phyloP scores from a whole-genome alignment of 1,140 invertebrate species.

The Atopsyche davidsoni region DNA sequence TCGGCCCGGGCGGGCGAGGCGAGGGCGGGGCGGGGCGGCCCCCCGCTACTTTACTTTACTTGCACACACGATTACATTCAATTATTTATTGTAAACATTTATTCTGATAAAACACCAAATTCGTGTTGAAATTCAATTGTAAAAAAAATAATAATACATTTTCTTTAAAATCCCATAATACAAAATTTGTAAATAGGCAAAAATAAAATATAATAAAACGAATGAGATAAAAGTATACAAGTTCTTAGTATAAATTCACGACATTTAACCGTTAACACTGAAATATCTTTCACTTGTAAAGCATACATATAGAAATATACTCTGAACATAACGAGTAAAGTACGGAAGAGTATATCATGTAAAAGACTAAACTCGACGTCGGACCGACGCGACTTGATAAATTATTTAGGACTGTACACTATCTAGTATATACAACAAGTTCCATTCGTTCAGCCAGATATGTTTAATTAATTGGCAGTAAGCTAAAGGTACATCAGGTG shows the following conservation, averaged over 20 bases:
- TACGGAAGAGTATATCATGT: conserved; percentile 27
- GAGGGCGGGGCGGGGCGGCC: conserved; percentile 14
- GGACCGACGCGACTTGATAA: conserved; percentile 52
- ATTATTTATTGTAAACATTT: conserved; percentile 32
- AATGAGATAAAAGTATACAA: conserved; percentile 32
- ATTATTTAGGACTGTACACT: conserved; percentile 51
- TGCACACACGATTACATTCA: conserved; percentile 32
- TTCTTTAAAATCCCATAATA: conserved; percentile 29
- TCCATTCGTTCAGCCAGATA: conserved; percentile 31
- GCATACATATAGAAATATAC: conserved; percentile 29
- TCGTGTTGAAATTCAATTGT: conserved; percentile 31
- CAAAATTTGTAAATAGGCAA: conserved; percentile 30
- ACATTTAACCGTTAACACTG: conserved; percentile 35
- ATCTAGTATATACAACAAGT: conserved; percentile 49
- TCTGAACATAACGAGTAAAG: conserved; percentile 25
- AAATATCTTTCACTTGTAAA: conserved; percentile 29
- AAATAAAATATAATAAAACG: conserved; percentile 30
- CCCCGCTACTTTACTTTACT: conserved; percentile 21
- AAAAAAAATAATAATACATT: conserved; percentile 31
- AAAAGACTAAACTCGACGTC: conserved; percentile 39
- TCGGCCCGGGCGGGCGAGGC: conserved; percentile 2
- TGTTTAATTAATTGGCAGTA: conserved; percentile 33
- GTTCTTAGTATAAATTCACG: conserved; percentile 52
- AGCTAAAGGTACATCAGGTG: conserved; percentile 30
- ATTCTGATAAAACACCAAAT: conserved; percentile 30